Percentiles rank a stretch among this genome's conserved stretches.
Conservation (phyloP, 1,140 invertebrate genomes). For the Hydropsyche tenuis region DNA sequence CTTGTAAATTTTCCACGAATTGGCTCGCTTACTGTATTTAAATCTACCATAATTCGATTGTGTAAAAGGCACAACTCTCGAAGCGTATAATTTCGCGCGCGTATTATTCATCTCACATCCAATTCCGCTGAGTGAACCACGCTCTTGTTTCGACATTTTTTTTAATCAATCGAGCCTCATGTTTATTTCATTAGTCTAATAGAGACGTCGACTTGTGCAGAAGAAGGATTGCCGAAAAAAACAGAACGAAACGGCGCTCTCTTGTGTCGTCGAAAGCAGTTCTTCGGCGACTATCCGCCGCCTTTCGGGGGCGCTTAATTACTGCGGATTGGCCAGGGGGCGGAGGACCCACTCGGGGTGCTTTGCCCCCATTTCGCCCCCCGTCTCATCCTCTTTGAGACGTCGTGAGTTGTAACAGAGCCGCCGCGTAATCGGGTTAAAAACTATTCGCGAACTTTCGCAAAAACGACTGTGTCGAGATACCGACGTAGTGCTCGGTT, state of each 20-base stretch:
- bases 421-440: conserved; percentile 44
- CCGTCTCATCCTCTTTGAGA: conserved; percentile 1
- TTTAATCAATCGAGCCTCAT: conserved; percentile 7
- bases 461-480: conserved; percentile 34
- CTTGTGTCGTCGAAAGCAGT: conserved; percentile 1
- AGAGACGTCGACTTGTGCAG: background rate
- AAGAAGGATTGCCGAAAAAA: background rate
- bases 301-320: conserved; percentile 44
- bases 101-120: background rate
- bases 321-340: conserved; percentile 19
- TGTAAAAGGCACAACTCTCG: too few relatives aligned
- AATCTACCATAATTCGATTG: too few relatives aligned
- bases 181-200: conserved; percentile 17
- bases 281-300: conserved; percentile 43
- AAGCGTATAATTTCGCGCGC: too few relatives aligned
- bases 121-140: background rate
- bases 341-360: background rate
- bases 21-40: too few relatives aligned
- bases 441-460: conserved; percentile 45
- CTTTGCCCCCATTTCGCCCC: background rate
- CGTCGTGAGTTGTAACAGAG: conserved; percentile 45
- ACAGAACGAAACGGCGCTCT: background rate
- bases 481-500: conserved; percentile 1
- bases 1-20: too few relatives aligned
- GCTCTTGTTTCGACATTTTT: background rate